phyloP scores from a whole-genome alignment of 2,797 vertebrate species.

The Lacerta agilis region DNA sequence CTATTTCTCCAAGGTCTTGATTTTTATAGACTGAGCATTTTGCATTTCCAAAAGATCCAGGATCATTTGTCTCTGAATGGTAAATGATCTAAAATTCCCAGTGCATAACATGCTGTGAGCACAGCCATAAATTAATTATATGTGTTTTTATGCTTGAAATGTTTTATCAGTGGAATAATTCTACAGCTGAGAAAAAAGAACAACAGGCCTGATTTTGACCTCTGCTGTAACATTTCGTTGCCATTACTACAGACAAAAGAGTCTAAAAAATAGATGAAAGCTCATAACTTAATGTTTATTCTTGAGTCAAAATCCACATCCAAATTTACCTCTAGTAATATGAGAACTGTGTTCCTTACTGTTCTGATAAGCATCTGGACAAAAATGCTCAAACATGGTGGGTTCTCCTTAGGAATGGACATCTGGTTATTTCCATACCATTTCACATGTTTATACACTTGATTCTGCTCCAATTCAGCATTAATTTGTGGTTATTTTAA shows the following conservation, averaged over 20 bases:
- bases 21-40: constrained; percentile 21
- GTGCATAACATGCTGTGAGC: constrained; percentile 14
- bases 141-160: constrained; percentile 23
- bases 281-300: background rate
- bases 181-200: constrained; percentile 10
- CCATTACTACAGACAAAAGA: background rate
- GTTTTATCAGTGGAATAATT: constrained; percentile 13
- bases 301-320: background rate
- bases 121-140: constrained; percentile 32
- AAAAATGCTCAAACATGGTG: background rate
- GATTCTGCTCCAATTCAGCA: background rate
- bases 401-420: background rate
- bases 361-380: background rate
- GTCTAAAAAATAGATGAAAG: background rate
- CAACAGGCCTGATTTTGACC: constrained; percentile 2
- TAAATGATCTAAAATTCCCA: constrained; percentile 26
- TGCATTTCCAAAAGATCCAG: constrained; percentile 11
- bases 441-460: background rate
- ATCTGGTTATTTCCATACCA: background rate
- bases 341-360: background rate
- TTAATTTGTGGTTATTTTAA: background rate
- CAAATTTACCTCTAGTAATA: background rate
- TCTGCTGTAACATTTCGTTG: background rate
- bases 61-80: constrained; percentile 25
- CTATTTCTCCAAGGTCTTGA: background rate